These are phyloP conservation scores for Drosophila ambigua DNA, from an alignment of 1,140 invertebrate species.

Conservation along the genomic window DNA sequence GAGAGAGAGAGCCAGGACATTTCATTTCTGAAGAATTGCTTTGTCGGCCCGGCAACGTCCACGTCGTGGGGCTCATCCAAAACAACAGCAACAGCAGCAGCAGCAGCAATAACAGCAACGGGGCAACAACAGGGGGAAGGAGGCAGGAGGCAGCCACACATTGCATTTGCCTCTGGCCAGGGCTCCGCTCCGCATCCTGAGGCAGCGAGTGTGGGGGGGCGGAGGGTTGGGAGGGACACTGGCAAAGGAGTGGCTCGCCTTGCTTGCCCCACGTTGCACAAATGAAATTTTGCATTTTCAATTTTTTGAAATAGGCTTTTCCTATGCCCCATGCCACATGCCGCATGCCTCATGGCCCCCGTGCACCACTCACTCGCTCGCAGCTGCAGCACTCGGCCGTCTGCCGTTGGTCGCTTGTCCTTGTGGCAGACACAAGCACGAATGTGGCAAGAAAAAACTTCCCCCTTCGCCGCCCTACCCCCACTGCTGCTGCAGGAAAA, in stretches of 20 bases:
- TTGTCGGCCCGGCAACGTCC: conserved; percentile 52
- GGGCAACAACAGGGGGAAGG: background rate
- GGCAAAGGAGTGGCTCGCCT: conserved; percentile 17
- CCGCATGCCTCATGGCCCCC: too few species aligned
- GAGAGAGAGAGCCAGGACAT: conserved; percentile 58
- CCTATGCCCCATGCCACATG: conserved; percentile 43
- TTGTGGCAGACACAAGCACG: conserved; percentile 22
- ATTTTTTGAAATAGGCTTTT: conserved; percentile 82
- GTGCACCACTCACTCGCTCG: too few species aligned
- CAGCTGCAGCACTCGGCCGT: too few species aligned
- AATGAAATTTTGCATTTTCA: conserved; percentile 83
- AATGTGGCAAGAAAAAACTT: conserved; percentile 43
- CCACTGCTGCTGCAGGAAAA: conserved; percentile 46
- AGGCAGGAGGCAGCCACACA: conserved; percentile 29
- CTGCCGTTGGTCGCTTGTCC: conserved; percentile 2
- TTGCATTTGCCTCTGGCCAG: conserved; percentile 47
- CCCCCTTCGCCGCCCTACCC: background rate
- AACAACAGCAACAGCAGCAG: conserved; percentile 45
- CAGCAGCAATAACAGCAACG: background rate
- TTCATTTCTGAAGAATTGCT: conserved; percentile 83
- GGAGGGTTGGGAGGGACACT: background rate
- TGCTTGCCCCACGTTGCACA: conserved; percentile 59
- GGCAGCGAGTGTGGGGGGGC: background rate
- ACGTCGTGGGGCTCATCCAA: conserved; percentile 51
- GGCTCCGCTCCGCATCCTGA: background rate